Evolutionary conservation across 2,888 invertebrate genomes (phyloP).

Genomic region (Drosophila nr. fundita): DNA sequence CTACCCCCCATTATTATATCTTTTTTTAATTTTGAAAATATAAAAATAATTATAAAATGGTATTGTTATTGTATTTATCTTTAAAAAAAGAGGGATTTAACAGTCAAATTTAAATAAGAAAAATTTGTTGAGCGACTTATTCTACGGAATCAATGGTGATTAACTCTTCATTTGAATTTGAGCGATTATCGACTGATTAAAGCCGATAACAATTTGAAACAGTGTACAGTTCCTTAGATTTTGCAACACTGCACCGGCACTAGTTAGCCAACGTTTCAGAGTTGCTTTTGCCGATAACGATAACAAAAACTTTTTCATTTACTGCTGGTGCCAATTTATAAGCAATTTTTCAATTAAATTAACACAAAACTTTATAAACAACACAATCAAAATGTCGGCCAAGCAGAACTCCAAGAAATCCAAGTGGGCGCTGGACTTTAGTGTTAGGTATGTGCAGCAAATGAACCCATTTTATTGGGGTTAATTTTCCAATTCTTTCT

Average conservation of each 20-base stretch:
- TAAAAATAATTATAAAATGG: slow-evolving; percentile 74
- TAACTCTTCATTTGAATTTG: not conserved
- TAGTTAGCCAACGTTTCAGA: slow-evolving; percentile 12
- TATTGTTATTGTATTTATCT: slow-evolving; percentile 72
- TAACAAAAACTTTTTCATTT: slow-evolving; percentile 23
- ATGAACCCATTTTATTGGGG: not conserved
- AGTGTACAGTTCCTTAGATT: not conserved
- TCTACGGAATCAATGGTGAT: not conserved
- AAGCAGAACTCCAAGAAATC: slow-evolving; percentile 85
- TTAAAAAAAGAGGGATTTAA: slow-evolving; percentile 68
- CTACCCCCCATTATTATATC: slow-evolving; percentile 68
- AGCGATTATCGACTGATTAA: slow-evolving; percentile 6
- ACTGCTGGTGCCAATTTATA: slow-evolving; percentile 39
- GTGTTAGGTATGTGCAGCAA: slow-evolving; percentile 85
- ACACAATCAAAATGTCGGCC: slow-evolving; percentile 76
- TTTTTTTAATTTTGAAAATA: slow-evolving; percentile 76
- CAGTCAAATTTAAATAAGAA: slow-evolving; percentile 63
- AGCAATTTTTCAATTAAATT: slow-evolving; percentile 56
- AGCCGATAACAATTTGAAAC: not conserved
- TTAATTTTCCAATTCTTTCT: not conserved
- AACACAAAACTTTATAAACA: slow-evolving; percentile 23
- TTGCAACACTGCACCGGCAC: slow-evolving; percentile 18
- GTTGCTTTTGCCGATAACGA: slow-evolving; percentile 47
- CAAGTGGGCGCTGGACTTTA: slow-evolving; percentile 89
- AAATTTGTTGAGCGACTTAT: slow-evolving; percentile 27